phyloP scores from a whole-genome alignment of 2,888 invertebrate species.

The Hirtodrosophila alboralis region DNA sequence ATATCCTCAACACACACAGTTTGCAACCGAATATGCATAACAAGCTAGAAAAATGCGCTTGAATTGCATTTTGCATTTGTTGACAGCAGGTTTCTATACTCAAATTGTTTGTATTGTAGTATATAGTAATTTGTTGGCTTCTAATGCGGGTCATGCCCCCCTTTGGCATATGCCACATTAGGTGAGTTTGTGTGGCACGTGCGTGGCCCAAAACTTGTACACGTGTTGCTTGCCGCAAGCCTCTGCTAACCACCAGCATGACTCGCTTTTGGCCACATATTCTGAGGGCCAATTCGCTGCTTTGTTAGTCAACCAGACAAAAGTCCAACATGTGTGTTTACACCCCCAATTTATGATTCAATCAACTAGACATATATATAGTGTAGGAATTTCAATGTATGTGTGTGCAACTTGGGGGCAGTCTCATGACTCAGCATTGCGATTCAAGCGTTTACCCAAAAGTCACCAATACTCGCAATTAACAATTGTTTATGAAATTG shows the following conservation, averaged over 20 bases:
- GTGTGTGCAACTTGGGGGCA: slow-evolving; percentile 37
- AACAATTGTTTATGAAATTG: slow-evolving; percentile 73
- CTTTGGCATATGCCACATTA: slow-evolving; percentile 39
- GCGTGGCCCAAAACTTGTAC: slow-evolving; percentile 42
- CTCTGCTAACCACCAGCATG: slow-evolving; percentile 46
- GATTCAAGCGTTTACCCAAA: slow-evolving; percentile 37
- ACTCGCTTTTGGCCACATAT: slow-evolving; percentile 25
- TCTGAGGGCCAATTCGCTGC: slow-evolving; percentile 37
- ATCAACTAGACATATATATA: slow-evolving; percentile 9
- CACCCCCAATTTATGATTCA: slow-evolving; percentile 42
- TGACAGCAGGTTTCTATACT: slow-evolving; percentile 20
- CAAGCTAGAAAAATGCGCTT: slow-evolving; percentile 74
- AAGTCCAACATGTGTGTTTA: slow-evolving; percentile 26
- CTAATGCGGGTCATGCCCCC: slow-evolving; percentile 68
- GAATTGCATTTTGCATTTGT: slow-evolving; percentile 59
- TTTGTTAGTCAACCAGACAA: slow-evolving; percentile 40
- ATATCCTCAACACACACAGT: slow-evolving; percentile 39
- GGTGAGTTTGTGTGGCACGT: slow-evolving; percentile 57
- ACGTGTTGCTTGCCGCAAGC: slow-evolving; percentile 45
- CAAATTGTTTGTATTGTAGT: slow-evolving; percentile 6
- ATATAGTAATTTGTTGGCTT: not conserved
- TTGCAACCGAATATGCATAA: slow-evolving; percentile 70
- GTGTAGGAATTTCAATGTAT: not conserved
- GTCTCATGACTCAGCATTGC: slow-evolving; percentile 61
- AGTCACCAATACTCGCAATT: slow-evolving; percentile 44